Base-by-base conservation (phyloP, 2,888 invertebrate genomes). In the Oligia latruncula region DNA sequence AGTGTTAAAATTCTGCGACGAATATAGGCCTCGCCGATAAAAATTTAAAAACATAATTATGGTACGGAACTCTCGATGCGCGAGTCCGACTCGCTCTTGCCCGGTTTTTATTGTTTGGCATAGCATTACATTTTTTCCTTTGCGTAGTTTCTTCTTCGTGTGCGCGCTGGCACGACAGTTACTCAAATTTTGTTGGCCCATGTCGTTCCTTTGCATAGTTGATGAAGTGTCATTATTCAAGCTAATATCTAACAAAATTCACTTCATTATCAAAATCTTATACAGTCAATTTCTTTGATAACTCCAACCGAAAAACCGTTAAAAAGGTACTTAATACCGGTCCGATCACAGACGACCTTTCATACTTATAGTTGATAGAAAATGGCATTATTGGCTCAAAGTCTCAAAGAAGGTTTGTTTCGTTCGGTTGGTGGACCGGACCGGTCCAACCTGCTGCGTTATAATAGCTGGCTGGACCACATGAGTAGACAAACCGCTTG, bases 361-460 rank as follows among this genome's bases (percentile, higher is more conserved):
- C 49, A 67, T 43, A 65, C 52, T 52, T 40, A 23, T n/a, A 23
- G 46, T 71, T 71, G 46, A 65, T 79, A 70, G 55, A 66, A 79
- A 66, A 71, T 76, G 23, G 46, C 52, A 66, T 35, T 60, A 58
- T 64, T 71, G 17, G 49, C 77, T 64, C 58, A 66, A n/a, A n/a
- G 73, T 60, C 46, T 52, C 52, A 75, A 71, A 73, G 75, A 73
- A 65, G 20, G 55, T 80, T 75, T 62, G 58, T 58, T 65, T 9
- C 0, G 43, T 43, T 43, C 9, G n/a, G 49, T 66, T 35, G 43
- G 58, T 35, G 46, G 67, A 87, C 82, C 82, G 82, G 86, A 75
- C 58, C 29, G 49, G 64, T 35, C 64, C 64, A n/a, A 80, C 75
- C 49, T 68, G 43, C 11, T 55, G 52, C 64, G 17, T 49, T 40